Evolutionary conservation across 2,888 invertebrate genomes (phyloP), one percentile per base, ranked within the genome.

Genomic region (Steinernema hermaphroditum): DNA sequence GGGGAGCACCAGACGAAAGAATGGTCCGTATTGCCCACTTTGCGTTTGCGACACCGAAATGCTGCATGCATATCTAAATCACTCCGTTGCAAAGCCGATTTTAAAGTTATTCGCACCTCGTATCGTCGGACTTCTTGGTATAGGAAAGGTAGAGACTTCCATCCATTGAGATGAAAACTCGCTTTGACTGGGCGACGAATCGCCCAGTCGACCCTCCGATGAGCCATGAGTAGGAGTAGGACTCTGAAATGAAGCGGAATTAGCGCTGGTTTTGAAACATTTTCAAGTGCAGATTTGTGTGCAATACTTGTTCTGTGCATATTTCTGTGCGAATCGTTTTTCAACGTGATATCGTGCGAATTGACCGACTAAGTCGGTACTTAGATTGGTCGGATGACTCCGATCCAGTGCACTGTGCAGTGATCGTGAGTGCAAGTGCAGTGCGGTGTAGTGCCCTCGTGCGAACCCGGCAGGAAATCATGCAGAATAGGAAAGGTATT

Each of bases 11-110:
- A 86, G 75, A 0, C 80, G 78, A 72, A 86, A 86, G 73, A 84
- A 86, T 27, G 86, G 86, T 6, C 86, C 86, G 68, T 85, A 86
- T 62, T 85, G 83, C 0, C 85, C 86, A 12, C 83, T 80, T 50
- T 82, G 81, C 2, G 82, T 81, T 22, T 83, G 76, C 16, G 80
- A 76, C 9, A 83, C 78, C 2, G 83, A 80, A 24, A 85, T 71
- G 9, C 80, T 83, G 76, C 86, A 86, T 19, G 86, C 81, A 73
- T 86, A 86, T 69, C 83, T 84, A 71, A 34, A 81, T 76, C 0
- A 37, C 50, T 2, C 14, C n/a, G 16, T 69, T 73, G 4, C 2
- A 57, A 73, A 62, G n/a, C 24, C 32, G 14, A 32, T 54, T 76
- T 71, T 62, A 44, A 32, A 27, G 69, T n/a, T 14, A 1, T 27